Percentiles rank a stretch among this genome's conserved stretches.
Conservation (phyloP, 2,113 vertebrate species). For the Myotis brandtii region DNA sequence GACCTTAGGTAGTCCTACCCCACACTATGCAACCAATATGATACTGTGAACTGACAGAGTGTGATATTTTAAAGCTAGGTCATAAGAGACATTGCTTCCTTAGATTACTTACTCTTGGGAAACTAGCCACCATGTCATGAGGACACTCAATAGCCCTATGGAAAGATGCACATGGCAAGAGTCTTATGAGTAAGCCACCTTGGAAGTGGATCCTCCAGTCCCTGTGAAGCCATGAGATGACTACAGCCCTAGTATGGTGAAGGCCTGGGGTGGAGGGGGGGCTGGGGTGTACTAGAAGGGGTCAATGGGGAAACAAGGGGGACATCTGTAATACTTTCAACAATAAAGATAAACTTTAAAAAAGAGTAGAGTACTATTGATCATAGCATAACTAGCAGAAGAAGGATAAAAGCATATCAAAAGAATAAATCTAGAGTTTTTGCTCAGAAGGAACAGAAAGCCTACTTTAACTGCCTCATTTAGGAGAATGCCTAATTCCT, state of each 20-base stretch:
- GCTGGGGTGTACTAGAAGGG: no score
- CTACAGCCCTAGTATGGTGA: neutral
- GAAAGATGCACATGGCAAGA: neutral
- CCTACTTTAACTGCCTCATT: neutral
- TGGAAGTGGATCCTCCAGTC: neutral
- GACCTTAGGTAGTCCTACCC: neutral
- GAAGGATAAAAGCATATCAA: neutral
- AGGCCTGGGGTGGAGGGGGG: no score
- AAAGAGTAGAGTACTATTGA: neutral
- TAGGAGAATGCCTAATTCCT: neutral
- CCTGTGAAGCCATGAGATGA: neutral
- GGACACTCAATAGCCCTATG: neutral
- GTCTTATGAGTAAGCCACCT: neutral
- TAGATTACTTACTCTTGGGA: neutral
- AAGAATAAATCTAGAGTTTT: neutral
- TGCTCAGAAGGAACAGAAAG: slow-evolving; percentile 29
- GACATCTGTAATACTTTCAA: no score
- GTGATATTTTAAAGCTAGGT: neutral
- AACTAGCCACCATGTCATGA: neutral
- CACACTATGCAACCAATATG: neutral
- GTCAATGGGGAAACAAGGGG: no score
- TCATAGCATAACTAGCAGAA: neutral
- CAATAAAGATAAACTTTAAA: no score
- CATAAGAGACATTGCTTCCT: neutral
- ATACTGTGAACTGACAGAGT: neutral